Percentiles rank a stretch among this genome's conserved stretches.
These are phyloP conservation scores for Archocentrus centrarchus DNA, from an alignment of 2,113 vertebrate species.

Conservation along the genomic window DNA sequence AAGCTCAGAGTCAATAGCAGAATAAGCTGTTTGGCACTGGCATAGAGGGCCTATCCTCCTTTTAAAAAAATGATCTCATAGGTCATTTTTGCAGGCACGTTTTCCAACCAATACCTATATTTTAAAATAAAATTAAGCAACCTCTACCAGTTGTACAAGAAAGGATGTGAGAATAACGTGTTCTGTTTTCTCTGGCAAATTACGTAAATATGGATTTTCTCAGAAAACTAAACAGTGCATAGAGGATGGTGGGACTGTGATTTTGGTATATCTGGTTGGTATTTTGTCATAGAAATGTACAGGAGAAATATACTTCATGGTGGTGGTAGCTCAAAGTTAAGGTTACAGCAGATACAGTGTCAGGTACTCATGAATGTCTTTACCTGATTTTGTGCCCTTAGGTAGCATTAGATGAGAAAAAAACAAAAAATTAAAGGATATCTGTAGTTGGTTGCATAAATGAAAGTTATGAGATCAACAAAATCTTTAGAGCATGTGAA, in stretches of 20 bases:
- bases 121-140: no score
- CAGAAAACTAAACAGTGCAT: not conserved
- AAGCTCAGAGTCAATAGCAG: no score
- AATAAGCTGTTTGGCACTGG: no score
- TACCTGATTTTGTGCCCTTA: not conserved
- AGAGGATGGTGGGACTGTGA: not conserved
- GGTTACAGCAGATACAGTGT: not conserved
- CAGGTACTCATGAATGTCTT: not conserved
- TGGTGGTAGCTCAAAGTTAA: not conserved
- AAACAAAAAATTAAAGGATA: not conserved
- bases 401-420: not conserved
- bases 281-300: not conserved
- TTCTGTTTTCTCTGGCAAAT: no score
- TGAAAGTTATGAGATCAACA: not conserved
- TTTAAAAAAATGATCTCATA: no score
- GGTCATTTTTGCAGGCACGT: no score
- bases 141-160: no score
- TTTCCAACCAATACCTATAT: no score
- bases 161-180: no score
- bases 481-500: not conserved
- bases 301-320: not conserved
- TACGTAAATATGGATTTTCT: no score
- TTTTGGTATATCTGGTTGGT: not conserved
- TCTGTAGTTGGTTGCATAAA: not conserved
- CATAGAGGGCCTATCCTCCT: no score